Evolutionary conservation across 2,888 invertebrate genomes (phyloP), one percentile per base, ranked within the genome.

Genomic region (Sycophila texana): DNA sequence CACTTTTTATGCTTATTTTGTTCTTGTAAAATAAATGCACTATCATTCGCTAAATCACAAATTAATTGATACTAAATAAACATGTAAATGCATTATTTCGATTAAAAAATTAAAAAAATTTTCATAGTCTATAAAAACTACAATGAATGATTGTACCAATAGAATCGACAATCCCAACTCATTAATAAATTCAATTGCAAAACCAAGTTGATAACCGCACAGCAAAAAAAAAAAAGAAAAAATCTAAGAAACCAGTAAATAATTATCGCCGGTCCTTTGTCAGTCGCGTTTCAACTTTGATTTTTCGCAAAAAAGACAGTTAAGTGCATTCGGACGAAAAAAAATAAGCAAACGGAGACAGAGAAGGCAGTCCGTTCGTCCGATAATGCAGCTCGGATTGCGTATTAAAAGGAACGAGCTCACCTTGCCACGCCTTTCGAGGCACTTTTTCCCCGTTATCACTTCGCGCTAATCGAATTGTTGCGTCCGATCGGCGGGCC

Each of bases 381-480:
- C 53, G 53, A 53, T 53, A 10, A 30, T 55, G 74, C 74, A 47
- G 63, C 26, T 30, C 58, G 30, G 47, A 79, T 79, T 74, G 74
- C 70, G 73, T 73, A 39, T 55, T 55, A 63, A 53, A 47, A 18
- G 13, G 16, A 26, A 66, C 67, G 68, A 55, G 79, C 77, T 82
- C 67, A 77, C 81, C 79, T 79, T 72, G 82, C 79, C 80, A 79
- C 77, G 77, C 81, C 79, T 63, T 39, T 60, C 39, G 51, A n/a
- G 20, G 61, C 47, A 55, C 66, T 77, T 58, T 65, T 49, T 51
- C n/a, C 22, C 61, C 57, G 72, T 82, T 82, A 82, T 82, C 82
- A 76, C 60, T 51, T 65, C 67, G 65, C 66, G 68, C 80, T 82
- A 80, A 82, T 82, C 82, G 76, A 80, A 82, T 80, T 82, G 78